These are phyloP conservation scores for Fulica atra DNA, from an alignment of 2,113 vertebrate genomes.

Conservation along the genomic window DNA sequence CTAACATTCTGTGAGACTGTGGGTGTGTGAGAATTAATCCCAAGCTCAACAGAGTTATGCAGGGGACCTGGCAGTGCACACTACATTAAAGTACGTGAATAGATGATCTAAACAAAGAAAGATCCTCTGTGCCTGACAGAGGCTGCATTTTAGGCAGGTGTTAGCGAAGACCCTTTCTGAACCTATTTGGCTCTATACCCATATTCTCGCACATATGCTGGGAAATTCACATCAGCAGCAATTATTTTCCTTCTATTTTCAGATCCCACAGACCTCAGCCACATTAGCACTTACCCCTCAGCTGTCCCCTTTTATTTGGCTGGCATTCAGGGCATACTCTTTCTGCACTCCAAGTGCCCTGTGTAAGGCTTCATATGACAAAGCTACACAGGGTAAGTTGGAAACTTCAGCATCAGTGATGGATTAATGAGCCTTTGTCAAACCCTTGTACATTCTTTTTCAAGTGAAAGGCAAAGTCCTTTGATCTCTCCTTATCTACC, in stretches of 20 bases:
- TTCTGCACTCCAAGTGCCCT: background rate
- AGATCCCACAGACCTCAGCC: background rate
- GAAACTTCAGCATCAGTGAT: background rate
- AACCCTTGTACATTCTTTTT: background rate
- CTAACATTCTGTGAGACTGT: no score
- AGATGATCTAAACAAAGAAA: background rate
- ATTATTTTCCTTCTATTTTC: conserved; percentile 31
- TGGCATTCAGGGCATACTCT: background rate
- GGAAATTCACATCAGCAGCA: conserved; percentile 23
- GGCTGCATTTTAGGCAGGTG: background rate
- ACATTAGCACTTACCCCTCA: background rate
- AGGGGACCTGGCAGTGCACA: background rate
- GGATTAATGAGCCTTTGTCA: conserved; percentile 20
- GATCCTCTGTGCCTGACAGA: background rate
- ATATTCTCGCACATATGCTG: background rate
- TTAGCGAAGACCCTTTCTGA: background rate
- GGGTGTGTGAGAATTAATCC: background rate
- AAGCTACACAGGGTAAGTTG: background rate
- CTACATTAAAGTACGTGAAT: background rate
- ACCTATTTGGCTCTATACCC: background rate
- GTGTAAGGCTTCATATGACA: background rate
- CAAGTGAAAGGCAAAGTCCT: background rate
- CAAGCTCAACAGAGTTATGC: background rate
- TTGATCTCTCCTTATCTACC: background rate
- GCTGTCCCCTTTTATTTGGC: background rate